Conservation (phyloP, 2,888 invertebrate genomes). For the Copidosoma aretas region DNA sequence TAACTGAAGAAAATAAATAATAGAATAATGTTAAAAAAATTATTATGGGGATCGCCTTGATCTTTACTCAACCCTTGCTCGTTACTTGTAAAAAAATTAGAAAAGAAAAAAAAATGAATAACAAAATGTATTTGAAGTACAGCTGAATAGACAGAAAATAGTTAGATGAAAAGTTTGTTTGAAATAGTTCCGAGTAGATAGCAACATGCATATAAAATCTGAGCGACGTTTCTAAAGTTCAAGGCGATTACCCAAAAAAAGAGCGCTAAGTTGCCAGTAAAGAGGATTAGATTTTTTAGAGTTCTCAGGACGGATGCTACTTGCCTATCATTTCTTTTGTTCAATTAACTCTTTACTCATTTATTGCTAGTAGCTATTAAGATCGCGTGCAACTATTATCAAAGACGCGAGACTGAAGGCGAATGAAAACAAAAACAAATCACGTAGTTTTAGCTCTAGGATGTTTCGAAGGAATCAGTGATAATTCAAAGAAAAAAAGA, state of each 20-base stretch:
- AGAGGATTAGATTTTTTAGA: constrained; percentile 33
- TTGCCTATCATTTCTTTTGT: constrained; percentile 36
- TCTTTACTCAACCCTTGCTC: constrained; percentile 12
- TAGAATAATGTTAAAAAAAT: constrained; percentile 8
- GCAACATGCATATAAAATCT: neutral
- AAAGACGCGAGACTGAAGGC: constrained; percentile 31
- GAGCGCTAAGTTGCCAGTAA: constrained; percentile 24
- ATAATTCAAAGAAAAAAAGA: constrained; percentile 13
- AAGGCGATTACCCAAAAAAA: constrained; percentile 17
- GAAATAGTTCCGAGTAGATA: neutral
- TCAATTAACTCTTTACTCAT: constrained; percentile 20
- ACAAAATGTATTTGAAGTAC: neutral
- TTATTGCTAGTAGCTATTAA: constrained; percentile 34
- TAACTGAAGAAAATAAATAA: constrained; percentile 1
- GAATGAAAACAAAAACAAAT: constrained; percentile 13
- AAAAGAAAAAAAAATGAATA: neutral
- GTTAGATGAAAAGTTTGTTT: neutral
- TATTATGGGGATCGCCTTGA: constrained; percentile 24
- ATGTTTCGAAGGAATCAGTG: constrained; percentile 37
- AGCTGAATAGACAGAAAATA: constrained; percentile 1
- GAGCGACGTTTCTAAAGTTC: constrained; percentile 19
- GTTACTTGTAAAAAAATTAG: neutral
- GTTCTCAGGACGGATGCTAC: constrained; percentile 28
- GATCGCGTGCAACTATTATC: constrained; percentile 34
- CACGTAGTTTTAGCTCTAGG: constrained; percentile 22